Evolutionary conservation across 2,113 vertebrate species (phyloP).

Genomic region (Mesembrinibis cayennensis): DNA sequence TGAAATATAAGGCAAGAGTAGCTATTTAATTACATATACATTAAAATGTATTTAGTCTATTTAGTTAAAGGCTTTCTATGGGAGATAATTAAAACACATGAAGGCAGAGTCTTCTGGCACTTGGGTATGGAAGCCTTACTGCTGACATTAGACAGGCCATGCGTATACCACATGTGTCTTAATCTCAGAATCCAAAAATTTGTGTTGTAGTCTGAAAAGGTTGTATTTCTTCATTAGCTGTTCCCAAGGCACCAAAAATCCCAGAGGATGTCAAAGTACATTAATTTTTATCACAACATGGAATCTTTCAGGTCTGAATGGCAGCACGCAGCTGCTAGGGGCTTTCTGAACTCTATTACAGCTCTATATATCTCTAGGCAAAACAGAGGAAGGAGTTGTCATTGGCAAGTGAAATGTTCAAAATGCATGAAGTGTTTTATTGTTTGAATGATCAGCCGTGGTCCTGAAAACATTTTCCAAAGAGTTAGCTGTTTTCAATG

Average conservation of each 20-base stretch:
- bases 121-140: background rate
- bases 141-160: background rate
- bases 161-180: background rate
- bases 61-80: slow-evolving; percentile 4
- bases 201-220: slow-evolving; percentile 69
- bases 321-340: slow-evolving; percentile 87
- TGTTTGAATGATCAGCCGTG: slow-evolving; percentile 56
- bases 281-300: slow-evolving; percentile 92
- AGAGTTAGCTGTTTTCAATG: background rate
- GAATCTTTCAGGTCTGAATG: slow-evolving; percentile 91
- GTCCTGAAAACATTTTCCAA: background rate
- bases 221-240: slow-evolving; percentile 86
- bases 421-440: slow-evolving; percentile 74
- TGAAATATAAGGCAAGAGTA: slow-evolving; percentile 3
- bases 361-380: slow-evolving; percentile 83
- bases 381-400: slow-evolving; percentile 66
- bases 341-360: slow-evolving; percentile 82
- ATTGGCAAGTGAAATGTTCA: slow-evolving; percentile 80
- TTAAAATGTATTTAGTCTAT: slow-evolving; percentile 17
- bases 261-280: slow-evolving; percentile 89
- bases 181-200: slow-evolving; percentile 5
- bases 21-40: slow-evolving; percentile 4
- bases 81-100: background rate
- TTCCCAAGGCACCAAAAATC: slow-evolving; percentile 81
- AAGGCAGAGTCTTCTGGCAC: background rate